Evolutionary conservation across 2,113 vertebrate species (phyloP), one percentile per base, ranked within the genome.

Genomic region (Chinchilla lanigera): DNA sequence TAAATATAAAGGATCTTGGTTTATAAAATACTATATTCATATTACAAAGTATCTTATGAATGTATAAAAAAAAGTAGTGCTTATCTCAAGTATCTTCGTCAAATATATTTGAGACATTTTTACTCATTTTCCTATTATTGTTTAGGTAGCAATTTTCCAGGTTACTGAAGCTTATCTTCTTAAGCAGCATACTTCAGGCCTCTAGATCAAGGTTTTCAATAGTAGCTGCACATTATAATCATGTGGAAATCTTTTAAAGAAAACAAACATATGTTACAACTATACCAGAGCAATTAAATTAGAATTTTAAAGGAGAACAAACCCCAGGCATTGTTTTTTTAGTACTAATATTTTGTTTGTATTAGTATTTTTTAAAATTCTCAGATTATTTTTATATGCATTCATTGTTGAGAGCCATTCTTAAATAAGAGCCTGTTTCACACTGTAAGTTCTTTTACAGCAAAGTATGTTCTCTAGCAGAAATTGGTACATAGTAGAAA

Each of bases 61-160:
- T 12, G 20, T 38, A 26, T 82, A 63, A 30, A 91, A 50, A 95
- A 92, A 52, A 71, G 12, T 82, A 44, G 10, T 90, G 20, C 75
- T 92, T 50, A 89, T 83, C n/a, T 87, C 88, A 28, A 50, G 1
- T 83, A 65, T 89, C 20, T 89, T 89, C 82, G 33, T 96, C 60
- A 96, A 41, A 84, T 91, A 81, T 84, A 82, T 95, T 96, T 26
- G 47, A 69, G 47, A 80, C 78, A 69, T 80, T 96, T 96, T 94
- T 93, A 86, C 28, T 95, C 35, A 81, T 81, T 85, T 96, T 96
- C 35, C 35, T 90, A 14, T 77, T 93, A 38, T 75, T 94, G 38
- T 91, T 60, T 26, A 95, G 33, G 65, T 80, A 83, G 52, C 89
- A 83, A 80, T 89, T 97, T 97, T 96, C 56, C 22, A 91, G n/a